Evolutionary conservation across 1,140 invertebrate genomes (phyloP).

Genomic region (Drosophila sulfurigaster): DNA sequence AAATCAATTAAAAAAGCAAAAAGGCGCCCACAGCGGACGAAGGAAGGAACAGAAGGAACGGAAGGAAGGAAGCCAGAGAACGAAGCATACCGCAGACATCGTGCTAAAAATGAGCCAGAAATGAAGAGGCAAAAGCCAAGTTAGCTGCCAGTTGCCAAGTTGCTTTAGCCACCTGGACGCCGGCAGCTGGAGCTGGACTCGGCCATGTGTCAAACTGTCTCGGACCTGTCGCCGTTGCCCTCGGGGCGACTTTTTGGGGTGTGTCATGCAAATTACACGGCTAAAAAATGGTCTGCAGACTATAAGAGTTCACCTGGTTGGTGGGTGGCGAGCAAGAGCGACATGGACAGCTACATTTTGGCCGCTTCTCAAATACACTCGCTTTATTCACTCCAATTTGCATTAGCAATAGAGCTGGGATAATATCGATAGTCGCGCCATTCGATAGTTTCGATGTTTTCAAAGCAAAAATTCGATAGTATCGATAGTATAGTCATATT

Average conservation of each 20-base stretch:
- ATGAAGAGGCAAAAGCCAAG: conserved; percentile 44
- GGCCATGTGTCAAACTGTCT: conserved; percentile 70
- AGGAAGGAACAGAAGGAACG: neutral
- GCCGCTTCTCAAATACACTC: neutral
- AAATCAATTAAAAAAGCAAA: conserved; percentile 76
- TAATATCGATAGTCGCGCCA: no score
- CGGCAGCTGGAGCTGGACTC: no score
- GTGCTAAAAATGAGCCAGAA: conserved; percentile 21
- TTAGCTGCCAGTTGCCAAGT: conserved; percentile 18
- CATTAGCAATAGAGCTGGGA: no score
- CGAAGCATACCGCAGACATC: neutral
- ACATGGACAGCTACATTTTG: neutral
- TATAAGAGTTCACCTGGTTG: neutral
- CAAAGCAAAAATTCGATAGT: no score
- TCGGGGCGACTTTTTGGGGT: conserved; percentile 53
- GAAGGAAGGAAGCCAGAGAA: conserved; percentile 10
- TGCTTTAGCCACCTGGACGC: conserved; percentile 12
- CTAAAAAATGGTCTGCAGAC: conserved; percentile 61
- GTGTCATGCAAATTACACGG: conserved; percentile 70
- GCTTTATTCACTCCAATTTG: no score
- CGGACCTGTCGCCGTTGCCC: conserved; percentile 38
- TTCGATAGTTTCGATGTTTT: no score
- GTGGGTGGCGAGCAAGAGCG: neutral
- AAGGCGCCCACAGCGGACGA: neutral
- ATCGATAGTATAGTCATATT: no score